Base-by-base conservation (phyloP, 2,113 vertebrate species). In the Hemiprocne comata region DNA sequence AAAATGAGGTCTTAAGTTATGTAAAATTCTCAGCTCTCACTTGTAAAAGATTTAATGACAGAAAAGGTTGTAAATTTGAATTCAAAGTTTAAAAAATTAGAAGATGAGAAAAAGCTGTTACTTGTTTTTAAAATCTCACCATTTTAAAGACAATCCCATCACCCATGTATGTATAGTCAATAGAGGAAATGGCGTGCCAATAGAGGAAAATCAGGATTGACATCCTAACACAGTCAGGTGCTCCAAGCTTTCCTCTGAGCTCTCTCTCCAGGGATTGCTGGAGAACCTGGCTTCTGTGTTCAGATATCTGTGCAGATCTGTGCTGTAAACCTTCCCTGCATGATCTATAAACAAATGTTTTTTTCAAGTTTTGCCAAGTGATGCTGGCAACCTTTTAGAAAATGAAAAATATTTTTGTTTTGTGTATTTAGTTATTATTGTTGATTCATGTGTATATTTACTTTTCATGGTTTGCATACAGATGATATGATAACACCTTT, bases 131-230 rank as follows among this genome's bases (percentile, higher is more conserved):
- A 50, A 70, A 42, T 77, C 13, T 62, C 48, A 62, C 5, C 0
- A 9, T 77, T 90, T 88, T 19, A 54, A 87, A 57, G 44, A 18
- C 15, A 74, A 10, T 75, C 8, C 3, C 8, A 57, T 42, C 40
- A 79, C 11, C 15, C 51, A 3, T 73, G 33, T 9, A 58, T 36
- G 4, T 18, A 8, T 4, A 60, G 26, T 16, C 0, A 1, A 5
- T 10, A 64, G 1, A 12, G 9, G 7, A 89, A 71, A 75, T 0
- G 0, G 0, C 6, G 0, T 13, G 40, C 11, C 40, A 42, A 42
- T 42, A 42, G 40, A 42, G 40, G 40, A 82, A 85, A 75, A 64
- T 72, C 34, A 44, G 16, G 17, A 89, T 7, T 36, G 2, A 31
- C 28, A 33, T 42, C 29, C 21, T 54, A 50, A 40, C 11, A 50